A percentile compares a stretch with the other conserved stretches of the same genome.
Evolutionary conservation across 1,140 invertebrate genomes (phyloP).

Genomic region (Heliconius hewitsoni): DNA sequence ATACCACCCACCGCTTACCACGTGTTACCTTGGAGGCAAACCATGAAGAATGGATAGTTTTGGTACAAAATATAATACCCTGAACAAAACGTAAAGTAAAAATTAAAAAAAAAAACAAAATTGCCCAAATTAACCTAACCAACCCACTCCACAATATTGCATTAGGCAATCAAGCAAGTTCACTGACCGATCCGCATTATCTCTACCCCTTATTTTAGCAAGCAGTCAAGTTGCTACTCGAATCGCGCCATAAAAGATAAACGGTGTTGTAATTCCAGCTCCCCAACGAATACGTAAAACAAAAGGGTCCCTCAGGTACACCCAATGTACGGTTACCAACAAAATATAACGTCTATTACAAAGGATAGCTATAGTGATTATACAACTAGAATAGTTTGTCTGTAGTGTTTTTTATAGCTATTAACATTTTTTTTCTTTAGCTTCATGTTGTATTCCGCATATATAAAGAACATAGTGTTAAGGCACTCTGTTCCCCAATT

Average conservation of each 20-base stretch:
- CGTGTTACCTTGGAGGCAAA: no score
- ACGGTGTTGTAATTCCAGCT: conserved; percentile 35
- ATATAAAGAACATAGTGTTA: no score
- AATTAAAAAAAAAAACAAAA: not conserved
- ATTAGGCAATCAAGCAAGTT: conserved; percentile 9
- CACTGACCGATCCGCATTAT: conserved; percentile 25
- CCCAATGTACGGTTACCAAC: conserved; percentile 10
- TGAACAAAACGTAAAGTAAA: not conserved
- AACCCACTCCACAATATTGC: not conserved
- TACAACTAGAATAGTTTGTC: not conserved
- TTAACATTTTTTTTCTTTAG: not conserved
- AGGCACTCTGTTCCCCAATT: no score
- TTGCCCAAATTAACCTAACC: not conserved
- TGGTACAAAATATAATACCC: no score
- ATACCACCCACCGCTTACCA: no score
- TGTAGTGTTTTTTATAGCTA: not conserved
- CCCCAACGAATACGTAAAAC: conserved; percentile 33
- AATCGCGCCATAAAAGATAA: conserved; percentile 39
- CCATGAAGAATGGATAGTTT: no score
- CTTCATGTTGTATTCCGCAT: no score
- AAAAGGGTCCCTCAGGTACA: conserved; percentile 36
- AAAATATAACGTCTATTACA: conserved; percentile 18
- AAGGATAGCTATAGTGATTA: not conserved
- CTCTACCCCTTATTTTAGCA: conserved; percentile 13
- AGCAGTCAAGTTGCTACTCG: conserved; percentile 24